Conservation (phyloP, 1,140 invertebrate species). For the Adelges cooleyi region DNA sequence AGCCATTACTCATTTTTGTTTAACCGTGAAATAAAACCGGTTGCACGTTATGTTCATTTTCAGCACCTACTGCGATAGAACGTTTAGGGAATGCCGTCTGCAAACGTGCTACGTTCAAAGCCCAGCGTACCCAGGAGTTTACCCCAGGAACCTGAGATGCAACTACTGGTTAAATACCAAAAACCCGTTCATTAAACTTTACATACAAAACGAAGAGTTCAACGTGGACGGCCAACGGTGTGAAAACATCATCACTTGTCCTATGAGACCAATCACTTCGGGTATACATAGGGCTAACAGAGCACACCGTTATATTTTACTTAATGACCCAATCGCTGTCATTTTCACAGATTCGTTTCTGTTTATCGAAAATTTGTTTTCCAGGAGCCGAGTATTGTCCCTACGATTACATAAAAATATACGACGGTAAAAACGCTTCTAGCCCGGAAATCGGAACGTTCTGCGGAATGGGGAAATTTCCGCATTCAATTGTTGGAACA, state of each 20-base stretch:
- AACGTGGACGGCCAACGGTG: slow-evolving; percentile 86
- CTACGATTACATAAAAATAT: slow-evolving; percentile 79
- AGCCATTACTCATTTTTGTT: no score
- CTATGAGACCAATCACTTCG: slow-evolving; percentile 77
- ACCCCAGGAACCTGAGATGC: slow-evolving; percentile 78
- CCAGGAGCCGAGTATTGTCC: slow-evolving; percentile 72
- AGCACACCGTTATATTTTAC: no score
- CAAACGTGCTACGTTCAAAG: slow-evolving; percentile 88
- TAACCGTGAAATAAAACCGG: no score
- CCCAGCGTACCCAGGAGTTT: slow-evolving; percentile 81
- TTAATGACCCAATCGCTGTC: no score
- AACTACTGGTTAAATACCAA: slow-evolving; percentile 76
- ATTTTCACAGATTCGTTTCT: no score
- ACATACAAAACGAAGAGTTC: slow-evolving; percentile 86
- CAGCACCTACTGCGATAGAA: slow-evolving; percentile 76
- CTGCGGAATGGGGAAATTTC: slow-evolving; percentile 86
- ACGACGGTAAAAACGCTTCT: slow-evolving; percentile 78
- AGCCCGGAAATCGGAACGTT: slow-evolving; percentile 79
- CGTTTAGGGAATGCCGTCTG: slow-evolving; percentile 69
- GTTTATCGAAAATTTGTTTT: no score
- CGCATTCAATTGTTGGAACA: slow-evolving; percentile 84
- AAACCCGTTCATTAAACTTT: slow-evolving; percentile 77
- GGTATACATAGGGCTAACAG: slow-evolving; percentile 41
- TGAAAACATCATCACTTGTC: slow-evolving; percentile 88
- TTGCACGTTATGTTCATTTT: not conserved